Conservation (phyloP, 2,888 invertebrate species). For the Agriotes lineatus region DNA sequence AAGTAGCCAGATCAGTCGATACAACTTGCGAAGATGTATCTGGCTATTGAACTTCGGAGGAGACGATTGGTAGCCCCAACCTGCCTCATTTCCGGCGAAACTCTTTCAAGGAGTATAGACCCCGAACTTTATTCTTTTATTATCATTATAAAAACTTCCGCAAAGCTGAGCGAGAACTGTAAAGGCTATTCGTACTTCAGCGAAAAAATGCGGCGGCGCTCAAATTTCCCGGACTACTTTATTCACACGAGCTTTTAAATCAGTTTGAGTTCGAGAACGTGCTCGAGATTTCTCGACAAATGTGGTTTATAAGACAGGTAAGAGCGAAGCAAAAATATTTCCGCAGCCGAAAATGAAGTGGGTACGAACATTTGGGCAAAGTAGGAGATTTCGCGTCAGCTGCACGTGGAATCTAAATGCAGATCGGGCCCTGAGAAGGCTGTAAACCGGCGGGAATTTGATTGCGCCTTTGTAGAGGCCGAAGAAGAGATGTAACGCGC, state of each 20-base stretch:
- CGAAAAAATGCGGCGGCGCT: too few relatives aligned
- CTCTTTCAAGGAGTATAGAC: too few relatives aligned
- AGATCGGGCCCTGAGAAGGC: slow-evolving; percentile 33
- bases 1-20: too few relatives aligned
- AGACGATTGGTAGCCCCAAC: too few relatives aligned
- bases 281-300: slow-evolving; percentile 9
- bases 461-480: slow-evolving; percentile 36
- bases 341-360: slow-evolving; percentile 26
- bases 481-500: slow-evolving; percentile 33
- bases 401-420: slow-evolving; percentile 36
- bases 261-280: not conserved
- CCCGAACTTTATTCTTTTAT: too few relatives aligned
- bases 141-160: too few relatives aligned
- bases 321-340: slow-evolving; percentile 21
- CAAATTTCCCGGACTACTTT: not conserved
- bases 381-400: slow-evolving; percentile 33
- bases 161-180: too few relatives aligned
- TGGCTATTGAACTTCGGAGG: too few relatives aligned
- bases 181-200: too few relatives aligned
- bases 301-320: slow-evolving; percentile 28
- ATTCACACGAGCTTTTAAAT: slow-evolving; percentile 20
- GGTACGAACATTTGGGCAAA: slow-evolving; percentile 18
- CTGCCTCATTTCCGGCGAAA: too few relatives aligned
- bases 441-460: slow-evolving; percentile 37
- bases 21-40: too few relatives aligned